Evolutionary conservation across 2,888 invertebrate genomes (phyloP), one percentile per base, ranked within the genome.

Genomic region (Latrodectus hesperus): DNA sequence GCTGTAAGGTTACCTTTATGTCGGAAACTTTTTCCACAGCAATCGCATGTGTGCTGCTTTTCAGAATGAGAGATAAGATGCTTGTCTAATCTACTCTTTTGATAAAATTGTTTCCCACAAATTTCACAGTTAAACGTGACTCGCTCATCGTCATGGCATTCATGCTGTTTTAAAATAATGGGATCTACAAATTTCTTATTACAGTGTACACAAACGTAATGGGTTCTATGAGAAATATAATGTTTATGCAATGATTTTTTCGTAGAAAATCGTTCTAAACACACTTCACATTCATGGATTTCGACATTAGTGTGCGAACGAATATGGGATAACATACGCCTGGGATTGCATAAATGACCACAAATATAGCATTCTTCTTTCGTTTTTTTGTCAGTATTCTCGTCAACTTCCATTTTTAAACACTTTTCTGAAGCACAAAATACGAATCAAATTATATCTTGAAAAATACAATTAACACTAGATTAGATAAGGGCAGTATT

Each of bases 151-250:
- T 60, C n/a, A 60, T 16, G 6, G n/a, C 60, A 60, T 11, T 16
- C n/a, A 60, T 60, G 60, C 10, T 12, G n/a, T 60, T n/a, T 60
- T n/a, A 60, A 60, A 16, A 12, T 12, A 16, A 60, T n/a, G 16
- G 60, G 60, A 60, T 60, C 60, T 14, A 60, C 60, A 60, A 60
- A 60, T 60, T 60, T 60, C n/a, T 60, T 60, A n/a, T 60, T 60
- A 60, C 60, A 60, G n/a, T 60, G 60, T 11, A 16, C 60, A 60
- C 60, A 60, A 6, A 60, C 10, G 12, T 16, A 60, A 60, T 60
- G 60, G 12, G 60, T 60, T 5, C n/a, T 60, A 60, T 60, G 60
- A 60, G 60, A 16, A 16, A 60, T 60, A 60, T 60, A 60, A 60
- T 60, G 60, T n/a, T 60, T 60, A 12, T 60, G 60, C 60, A 60